Percentiles rank a stretch among this genome's conserved stretches.
phyloP scores from a whole-genome alignment of 2,888 invertebrate species.

The Caenorhabditis plicata region DNA sequence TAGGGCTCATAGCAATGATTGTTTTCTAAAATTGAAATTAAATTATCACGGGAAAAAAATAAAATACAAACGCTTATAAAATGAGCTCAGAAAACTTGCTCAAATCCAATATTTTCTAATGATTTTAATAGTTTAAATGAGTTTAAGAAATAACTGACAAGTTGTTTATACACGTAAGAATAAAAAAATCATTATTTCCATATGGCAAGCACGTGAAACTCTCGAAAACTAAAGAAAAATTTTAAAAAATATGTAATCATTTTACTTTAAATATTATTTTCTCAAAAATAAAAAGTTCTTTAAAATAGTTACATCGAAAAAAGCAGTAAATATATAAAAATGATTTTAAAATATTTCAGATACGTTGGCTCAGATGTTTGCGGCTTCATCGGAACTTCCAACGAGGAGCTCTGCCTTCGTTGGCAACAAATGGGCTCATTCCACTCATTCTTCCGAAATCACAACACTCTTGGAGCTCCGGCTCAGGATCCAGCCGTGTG shows the following conservation, averaged over 20 bases:
- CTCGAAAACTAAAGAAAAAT: background rate
- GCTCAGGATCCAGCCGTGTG: conserved; percentile 62
- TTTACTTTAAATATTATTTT: conserved; percentile 9
- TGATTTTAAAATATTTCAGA: conserved; percentile 13
- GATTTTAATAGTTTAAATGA: no score
- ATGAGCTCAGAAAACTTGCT: no score
- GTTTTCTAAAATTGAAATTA: conserved; percentile 4
- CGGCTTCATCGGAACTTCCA: conserved; percentile 68
- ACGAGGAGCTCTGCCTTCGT: conserved; percentile 71
- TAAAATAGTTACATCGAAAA: no score
- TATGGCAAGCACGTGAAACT: background rate
- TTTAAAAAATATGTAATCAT: conserved; percentile 7
- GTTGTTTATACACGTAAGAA: no score
- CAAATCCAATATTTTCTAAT: no score
- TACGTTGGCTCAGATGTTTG: conserved; percentile 68
- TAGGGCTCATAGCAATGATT: conserved; percentile 6
- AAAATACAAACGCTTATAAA: conserved; percentile 2
- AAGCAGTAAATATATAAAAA: no score
- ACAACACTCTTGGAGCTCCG: conserved; percentile 50
- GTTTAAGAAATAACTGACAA: no score
- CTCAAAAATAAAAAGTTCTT: no score
- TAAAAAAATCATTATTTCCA: no score
- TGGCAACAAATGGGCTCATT: conserved; percentile 70
- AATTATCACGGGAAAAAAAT: conserved; percentile 4
- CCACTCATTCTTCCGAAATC: conserved; percentile 62